These are phyloP conservation scores for Lathamus discolor DNA, from an alignment of 2,113 vertebrate species.

Conservation along the genomic window DNA sequence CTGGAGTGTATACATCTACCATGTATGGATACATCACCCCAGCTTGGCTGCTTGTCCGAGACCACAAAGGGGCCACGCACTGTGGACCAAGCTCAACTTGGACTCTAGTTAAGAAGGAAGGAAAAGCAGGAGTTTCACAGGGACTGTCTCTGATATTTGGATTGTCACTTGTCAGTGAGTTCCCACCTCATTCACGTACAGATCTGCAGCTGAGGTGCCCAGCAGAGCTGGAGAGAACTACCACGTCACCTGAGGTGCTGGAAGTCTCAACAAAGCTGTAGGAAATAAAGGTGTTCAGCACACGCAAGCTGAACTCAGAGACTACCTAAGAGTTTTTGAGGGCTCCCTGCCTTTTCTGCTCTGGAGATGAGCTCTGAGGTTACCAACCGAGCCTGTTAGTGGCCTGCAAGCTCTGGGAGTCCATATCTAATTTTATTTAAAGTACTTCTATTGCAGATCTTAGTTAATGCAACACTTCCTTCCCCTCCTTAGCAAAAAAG, in stretches of 20 bases:
- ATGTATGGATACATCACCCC: neutral
- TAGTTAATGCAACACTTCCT: neutral
- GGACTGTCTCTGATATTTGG: neutral
- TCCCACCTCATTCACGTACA: neutral
- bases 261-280: neutral
- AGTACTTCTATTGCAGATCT: neutral
- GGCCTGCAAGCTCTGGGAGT: neutral
- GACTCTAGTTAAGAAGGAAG: neutral
- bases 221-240: neutral
- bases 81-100: neutral
- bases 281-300: neutral
- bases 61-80: neutral
- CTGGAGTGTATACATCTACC: neutral
- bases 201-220: neutral
- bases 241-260: neutral
- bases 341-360: neutral
- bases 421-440: neutral
- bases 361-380: neutral
- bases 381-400: neutral
- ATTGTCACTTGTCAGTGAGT: neutral
- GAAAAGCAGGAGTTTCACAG: neutral
- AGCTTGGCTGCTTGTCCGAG: neutral
- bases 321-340: neutral
- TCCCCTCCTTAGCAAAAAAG: neutral
- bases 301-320: neutral